Conservation (phyloP, 92 coral and sea anemone species). For the Umimayanthus kanabou region DNA sequence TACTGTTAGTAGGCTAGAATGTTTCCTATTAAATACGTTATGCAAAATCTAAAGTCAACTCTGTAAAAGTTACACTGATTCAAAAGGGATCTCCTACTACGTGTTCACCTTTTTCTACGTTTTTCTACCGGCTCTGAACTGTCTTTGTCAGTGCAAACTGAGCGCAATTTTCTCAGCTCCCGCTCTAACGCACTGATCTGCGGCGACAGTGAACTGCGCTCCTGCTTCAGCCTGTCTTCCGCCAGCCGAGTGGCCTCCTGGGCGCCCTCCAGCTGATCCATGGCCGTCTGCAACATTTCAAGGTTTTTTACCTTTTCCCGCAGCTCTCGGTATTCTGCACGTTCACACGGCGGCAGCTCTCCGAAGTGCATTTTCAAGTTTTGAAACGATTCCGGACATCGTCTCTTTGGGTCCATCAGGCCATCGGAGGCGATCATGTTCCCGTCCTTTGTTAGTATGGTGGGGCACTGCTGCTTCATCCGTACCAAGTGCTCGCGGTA, state of each 20-base stretch:
- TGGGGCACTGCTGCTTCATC: slow-evolving; percentile 77
- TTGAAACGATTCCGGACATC: slow-evolving; percentile 63
- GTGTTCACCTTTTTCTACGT: slow-evolving; percentile 57
- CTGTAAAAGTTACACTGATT: too few species aligned
- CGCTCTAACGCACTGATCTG: slow-evolving; percentile 65
- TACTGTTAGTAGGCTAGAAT: too few species aligned
- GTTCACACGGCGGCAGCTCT: slow-evolving; percentile 67
- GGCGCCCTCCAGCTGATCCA: slow-evolving; percentile 53
- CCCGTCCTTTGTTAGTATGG: slow-evolving; percentile 81
- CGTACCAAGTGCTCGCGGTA: slow-evolving; percentile 80
- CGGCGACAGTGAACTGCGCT: slow-evolving; percentile 56
- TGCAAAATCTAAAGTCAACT: not conserved
- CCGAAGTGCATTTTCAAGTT: slow-evolving; percentile 73
- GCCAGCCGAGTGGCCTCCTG: slow-evolving; percentile 35
- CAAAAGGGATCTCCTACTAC: not conserved
- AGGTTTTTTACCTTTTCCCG: slow-evolving; percentile 44
- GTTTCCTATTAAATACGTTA: not conserved
- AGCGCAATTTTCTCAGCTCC: slow-evolving; percentile 72
- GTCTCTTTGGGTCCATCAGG: slow-evolving; percentile 78
- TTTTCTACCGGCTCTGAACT: slow-evolving; percentile 69
- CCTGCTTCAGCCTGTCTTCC: slow-evolving; percentile 59
- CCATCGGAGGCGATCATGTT: slow-evolving; percentile 88
- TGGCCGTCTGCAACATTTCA: slow-evolving; percentile 46
- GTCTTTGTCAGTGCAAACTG: slow-evolving; percentile 51
- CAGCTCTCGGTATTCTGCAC: slow-evolving; percentile 49